Percentiles rank a stretch among this genome's conserved stretches.
Conservation (phyloP, 1,140 invertebrate genomes). For the Dinoponera quadriceps region DNA sequence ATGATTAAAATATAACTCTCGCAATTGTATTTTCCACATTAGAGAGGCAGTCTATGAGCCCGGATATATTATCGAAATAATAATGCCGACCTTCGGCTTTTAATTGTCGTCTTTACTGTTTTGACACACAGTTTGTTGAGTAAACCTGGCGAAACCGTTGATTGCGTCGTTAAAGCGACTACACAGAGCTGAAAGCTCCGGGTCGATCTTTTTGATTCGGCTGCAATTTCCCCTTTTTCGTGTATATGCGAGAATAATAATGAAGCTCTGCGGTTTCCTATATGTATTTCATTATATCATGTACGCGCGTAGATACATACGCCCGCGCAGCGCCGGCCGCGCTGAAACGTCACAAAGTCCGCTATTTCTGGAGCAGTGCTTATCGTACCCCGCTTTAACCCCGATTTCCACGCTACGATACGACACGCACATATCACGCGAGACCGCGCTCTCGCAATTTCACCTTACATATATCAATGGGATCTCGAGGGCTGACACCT, state of each 20-base stretch:
- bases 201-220: background rate
- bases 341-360: constrained; percentile 1
- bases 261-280: background rate
- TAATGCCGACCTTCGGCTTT: background rate
- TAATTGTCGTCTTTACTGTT: background rate
- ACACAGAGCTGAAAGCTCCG: background rate
- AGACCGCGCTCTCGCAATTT: constrained; percentile 38
- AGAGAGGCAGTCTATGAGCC: too few species aligned
- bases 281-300: background rate
- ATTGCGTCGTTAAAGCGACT: background rate
- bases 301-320: background rate
- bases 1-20: too few species aligned
- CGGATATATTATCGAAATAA: too few species aligned
- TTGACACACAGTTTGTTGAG: background rate
- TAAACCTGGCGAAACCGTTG: background rate
- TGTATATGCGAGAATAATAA: background rate
- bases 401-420: constrained; percentile 29
- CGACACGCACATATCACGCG: constrained; percentile 32
- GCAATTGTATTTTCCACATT: too few species aligned
- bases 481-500: constrained; percentile 33
- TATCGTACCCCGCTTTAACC: constrained; percentile 37
- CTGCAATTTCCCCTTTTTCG: background rate
- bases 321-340: background rate
- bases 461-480: constrained; percentile 2
- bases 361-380: constrained; percentile 30